Percentiles rank a stretch among this genome's conserved stretches.
Conservation (phyloP, 1,140 invertebrate species). For the Drosophila santomea region DNA sequence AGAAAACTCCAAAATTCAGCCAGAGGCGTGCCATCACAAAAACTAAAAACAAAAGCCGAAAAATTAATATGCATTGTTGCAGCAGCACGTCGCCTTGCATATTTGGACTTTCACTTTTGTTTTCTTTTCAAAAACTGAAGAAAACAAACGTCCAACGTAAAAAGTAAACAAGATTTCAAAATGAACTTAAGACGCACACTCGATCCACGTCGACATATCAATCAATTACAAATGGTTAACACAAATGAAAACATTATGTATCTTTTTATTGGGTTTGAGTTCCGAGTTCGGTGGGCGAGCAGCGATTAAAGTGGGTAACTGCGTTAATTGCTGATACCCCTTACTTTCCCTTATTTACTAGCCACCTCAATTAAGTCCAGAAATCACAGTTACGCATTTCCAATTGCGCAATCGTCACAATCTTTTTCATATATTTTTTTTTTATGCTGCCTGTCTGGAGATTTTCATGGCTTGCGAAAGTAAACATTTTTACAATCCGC, state of each 20-base stretch:
- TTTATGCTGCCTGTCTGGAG: constrained; percentile 24
- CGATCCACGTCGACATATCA: constrained; percentile 21
- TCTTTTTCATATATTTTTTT: constrained; percentile 11
- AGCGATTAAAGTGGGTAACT: constrained; percentile 35
- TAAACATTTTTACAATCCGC: constrained; percentile 62
- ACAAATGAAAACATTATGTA: constrained; percentile 56
- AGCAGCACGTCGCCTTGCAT: constrained; percentile 56
- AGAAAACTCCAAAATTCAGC: constrained; percentile 45
- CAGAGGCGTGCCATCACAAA: constrained; percentile 30
- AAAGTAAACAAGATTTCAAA: constrained; percentile 36
- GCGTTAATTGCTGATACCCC: constrained; percentile 53
- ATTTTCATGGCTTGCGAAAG: constrained; percentile 75
- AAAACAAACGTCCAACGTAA: constrained; percentile 15
- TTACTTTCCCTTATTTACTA: constrained; percentile 17
- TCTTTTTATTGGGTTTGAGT: constrained; percentile 37
- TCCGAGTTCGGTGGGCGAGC: constrained; percentile 38
- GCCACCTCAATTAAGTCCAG: constrained; percentile 58
- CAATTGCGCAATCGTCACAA: constrained; percentile 63
- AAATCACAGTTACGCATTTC: constrained; percentile 74
- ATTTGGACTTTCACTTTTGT: constrained; percentile 80
- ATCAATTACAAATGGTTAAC: constrained; percentile 47
- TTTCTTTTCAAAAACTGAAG: constrained; percentile 52
- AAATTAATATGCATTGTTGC: constrained; percentile 83
- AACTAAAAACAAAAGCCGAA: constrained; percentile 35
- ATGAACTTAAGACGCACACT: constrained; percentile 32